phyloP scores from a whole-genome alignment of 2,113 vertebrate species.

The Haemorhous mexicanus region DNA sequence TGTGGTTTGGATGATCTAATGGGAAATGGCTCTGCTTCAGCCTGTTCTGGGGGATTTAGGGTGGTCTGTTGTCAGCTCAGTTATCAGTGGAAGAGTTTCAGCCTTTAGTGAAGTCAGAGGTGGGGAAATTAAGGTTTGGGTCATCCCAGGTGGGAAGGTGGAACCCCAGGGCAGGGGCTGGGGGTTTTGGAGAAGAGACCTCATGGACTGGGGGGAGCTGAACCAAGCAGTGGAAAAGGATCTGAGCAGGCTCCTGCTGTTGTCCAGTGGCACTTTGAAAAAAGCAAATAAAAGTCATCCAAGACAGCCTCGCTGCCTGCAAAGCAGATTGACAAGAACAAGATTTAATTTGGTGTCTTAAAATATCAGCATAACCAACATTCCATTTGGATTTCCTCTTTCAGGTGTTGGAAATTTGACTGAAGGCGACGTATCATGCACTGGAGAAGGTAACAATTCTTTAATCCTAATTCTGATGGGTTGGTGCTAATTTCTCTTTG shows the following conservation, averaged over 20 bases:
- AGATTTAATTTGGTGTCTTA: background rate
- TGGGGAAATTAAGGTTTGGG: background rate
- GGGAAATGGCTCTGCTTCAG: background rate
- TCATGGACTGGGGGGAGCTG: background rate
- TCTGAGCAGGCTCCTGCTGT: background rate
- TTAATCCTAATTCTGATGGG: background rate
- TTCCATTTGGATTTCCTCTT: background rate
- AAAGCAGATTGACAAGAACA: background rate
- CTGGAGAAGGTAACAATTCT: conserved; percentile 3
- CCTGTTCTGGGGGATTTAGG: background rate
- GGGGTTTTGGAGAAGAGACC: background rate
- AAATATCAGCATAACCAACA: background rate
- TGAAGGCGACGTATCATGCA: background rate
- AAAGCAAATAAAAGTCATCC: background rate
- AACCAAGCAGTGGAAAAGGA: background rate
- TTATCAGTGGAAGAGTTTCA: background rate
- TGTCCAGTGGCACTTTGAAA: background rate
- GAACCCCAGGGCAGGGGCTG: background rate
- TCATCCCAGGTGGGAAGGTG: background rate
- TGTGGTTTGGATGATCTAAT: background rate
- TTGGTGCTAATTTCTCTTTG: background rate
- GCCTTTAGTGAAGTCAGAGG: background rate
- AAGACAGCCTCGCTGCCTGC: background rate
- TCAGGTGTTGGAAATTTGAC: conserved; percentile 28
- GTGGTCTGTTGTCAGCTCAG: background rate